Evolutionary conservation across 2,888 invertebrate species (phyloP).

Genomic region (Drosophila ustulata): DNA sequence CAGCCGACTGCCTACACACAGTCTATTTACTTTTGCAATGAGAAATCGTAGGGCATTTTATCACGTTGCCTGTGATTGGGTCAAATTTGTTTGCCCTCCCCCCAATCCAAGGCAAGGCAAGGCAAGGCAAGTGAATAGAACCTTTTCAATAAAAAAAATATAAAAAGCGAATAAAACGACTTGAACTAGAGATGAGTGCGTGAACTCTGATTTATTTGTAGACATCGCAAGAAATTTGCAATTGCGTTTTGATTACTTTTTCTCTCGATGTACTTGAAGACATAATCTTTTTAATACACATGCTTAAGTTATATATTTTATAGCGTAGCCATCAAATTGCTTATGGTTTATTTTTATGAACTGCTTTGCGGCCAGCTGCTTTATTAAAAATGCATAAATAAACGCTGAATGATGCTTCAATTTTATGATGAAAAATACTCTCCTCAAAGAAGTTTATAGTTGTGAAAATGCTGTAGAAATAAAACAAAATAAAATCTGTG

Average conservation of each 20-base stretch:
- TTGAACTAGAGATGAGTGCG: constrained; percentile 20
- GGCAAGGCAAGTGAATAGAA: constrained; percentile 5
- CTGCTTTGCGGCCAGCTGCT: not conserved
- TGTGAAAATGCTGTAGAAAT: not conserved
- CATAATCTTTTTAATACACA: not conserved
- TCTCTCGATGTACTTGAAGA: not conserved
- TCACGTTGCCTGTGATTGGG: constrained; percentile 44
- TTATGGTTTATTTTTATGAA: not conserved
- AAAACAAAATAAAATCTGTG: not conserved
- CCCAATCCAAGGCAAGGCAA: too few relatives aligned
- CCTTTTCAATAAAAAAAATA: constrained; percentile 3
- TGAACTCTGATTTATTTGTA: constrained; percentile 35
- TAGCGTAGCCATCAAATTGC: not conserved
- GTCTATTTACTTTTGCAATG: constrained; percentile 66
- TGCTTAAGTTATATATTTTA: not conserved
- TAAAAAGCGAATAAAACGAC: not conserved
- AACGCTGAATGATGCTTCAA: not conserved
- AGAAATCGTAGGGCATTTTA: constrained; percentile 67
- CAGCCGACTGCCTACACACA: constrained; percentile 29
- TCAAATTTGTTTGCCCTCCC: constrained; percentile 37
- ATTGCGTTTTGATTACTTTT: constrained; percentile 14
- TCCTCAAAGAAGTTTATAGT: not conserved
- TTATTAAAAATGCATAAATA: not conserved
- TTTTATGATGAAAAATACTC: not conserved
- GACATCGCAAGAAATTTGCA: constrained; percentile 16